Evolutionary conservation across 2,113 vertebrate species (phyloP).

Genomic region (Panthera tigris): DNA sequence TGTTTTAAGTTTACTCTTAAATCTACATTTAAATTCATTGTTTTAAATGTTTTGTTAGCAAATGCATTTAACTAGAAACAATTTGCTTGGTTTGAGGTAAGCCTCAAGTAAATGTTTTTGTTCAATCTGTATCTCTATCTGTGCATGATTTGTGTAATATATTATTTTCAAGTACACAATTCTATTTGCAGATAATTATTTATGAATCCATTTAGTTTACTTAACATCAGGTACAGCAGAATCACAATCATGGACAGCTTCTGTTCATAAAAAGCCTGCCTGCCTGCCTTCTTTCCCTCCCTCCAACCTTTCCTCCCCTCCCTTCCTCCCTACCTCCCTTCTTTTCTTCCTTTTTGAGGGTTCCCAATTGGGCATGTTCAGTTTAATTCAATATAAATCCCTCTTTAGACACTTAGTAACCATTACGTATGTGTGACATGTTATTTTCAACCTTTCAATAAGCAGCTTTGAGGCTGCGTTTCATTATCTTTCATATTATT

Average conservation of each 20-base stretch:
- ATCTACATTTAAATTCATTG: slow-evolving; percentile 82
- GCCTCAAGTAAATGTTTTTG: slow-evolving; percentile 80
- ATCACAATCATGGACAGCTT: slow-evolving; percentile 66
- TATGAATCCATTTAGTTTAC: slow-evolving; percentile 72
- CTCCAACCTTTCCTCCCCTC: slow-evolving; percentile 57
- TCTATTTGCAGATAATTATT: slow-evolving; percentile 78
- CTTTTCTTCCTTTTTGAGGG: slow-evolving; percentile 5
- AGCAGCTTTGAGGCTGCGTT: not conserved
- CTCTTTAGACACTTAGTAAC: slow-evolving; percentile 46
- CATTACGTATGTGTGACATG: slow-evolving; percentile 50
- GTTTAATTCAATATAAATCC: slow-evolving; percentile 62
- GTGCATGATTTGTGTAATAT: slow-evolving; percentile 79
- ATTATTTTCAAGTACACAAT: slow-evolving; percentile 74
- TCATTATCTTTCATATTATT: not conserved
- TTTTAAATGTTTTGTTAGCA: slow-evolving; percentile 56
- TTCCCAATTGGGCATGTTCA: slow-evolving; percentile 62
- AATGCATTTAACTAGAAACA: slow-evolving; percentile 78
- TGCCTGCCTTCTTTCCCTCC: slow-evolving; percentile 45
- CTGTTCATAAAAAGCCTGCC: slow-evolving; percentile 61
- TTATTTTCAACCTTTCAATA: slow-evolving; percentile 38
- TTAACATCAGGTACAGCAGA: slow-evolving; percentile 74
- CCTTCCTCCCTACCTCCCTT: not conserved
- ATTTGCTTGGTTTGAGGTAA: slow-evolving; percentile 78
- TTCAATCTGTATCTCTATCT: slow-evolving; percentile 80
- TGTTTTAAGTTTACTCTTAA: slow-evolving; percentile 61